phyloP scores from a whole-genome alignment of 2,113 vertebrate species.

The Geococcyx californianus region DNA sequence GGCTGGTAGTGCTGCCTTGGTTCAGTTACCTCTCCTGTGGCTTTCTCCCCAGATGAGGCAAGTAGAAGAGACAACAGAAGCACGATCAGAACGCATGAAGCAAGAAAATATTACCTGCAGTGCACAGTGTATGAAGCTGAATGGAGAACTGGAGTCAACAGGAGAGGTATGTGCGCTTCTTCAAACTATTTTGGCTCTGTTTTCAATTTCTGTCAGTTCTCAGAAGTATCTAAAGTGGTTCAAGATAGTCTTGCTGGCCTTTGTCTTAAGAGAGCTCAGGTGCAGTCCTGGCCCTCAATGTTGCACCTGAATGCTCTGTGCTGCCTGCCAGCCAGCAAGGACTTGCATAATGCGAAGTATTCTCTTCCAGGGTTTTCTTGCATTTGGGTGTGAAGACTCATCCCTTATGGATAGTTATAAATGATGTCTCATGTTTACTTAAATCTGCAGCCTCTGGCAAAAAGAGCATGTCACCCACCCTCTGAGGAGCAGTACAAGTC shows the following conservation, averaged over 20 bases:
- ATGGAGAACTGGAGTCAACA: background rate
- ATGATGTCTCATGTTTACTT: background rate
- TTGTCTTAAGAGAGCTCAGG: fast-evolving
- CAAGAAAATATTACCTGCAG: slow-evolving; percentile 71
- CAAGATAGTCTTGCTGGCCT: background rate
- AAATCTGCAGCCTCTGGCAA: slow-evolving; percentile 80
- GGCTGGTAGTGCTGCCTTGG: background rate
- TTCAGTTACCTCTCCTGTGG: slow-evolving; percentile 15
- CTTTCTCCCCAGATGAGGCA: slow-evolving; percentile 72
- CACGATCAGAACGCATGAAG: slow-evolving; percentile 77
- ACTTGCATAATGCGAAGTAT: background rate
- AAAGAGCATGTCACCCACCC: slow-evolving; percentile 77
- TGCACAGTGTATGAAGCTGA: slow-evolving; percentile 36
- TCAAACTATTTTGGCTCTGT: background rate
- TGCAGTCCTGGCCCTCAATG: background rate
- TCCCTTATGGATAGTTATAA: background rate
- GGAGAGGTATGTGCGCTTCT: slow-evolving; percentile 74
- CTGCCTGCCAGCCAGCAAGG: background rate
- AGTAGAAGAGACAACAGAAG: slow-evolving; percentile 71
- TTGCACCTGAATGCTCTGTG: background rate
- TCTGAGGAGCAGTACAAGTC: slow-evolving; percentile 80
- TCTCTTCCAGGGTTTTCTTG: background rate
- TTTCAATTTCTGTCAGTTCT: background rate
- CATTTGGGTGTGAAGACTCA: background rate
- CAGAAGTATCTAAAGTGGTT: background rate